Base-by-base conservation (phyloP, 2,113 vertebrate species). In the Alligator sinensis region DNA sequence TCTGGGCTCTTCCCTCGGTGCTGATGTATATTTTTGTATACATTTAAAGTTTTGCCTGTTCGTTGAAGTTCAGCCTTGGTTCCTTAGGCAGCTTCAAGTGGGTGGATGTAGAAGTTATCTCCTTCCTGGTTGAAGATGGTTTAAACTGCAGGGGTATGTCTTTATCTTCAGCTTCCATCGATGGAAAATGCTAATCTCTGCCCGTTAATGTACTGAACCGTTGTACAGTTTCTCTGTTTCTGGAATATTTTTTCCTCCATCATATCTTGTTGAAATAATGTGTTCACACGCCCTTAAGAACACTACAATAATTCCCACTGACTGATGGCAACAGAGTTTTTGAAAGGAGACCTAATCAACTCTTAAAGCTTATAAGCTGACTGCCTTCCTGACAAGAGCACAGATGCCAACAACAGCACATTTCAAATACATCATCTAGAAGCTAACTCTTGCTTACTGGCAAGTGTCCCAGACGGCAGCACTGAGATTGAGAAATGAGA, bases 401-500 rank as follows among this genome's bases (percentile, higher is more conserved):
- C 58, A 92, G 82, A 64, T 94, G 91, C 61, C 90, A 95, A 64
- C 82, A 94, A 6, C 68, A 93, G 28, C 80, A 80, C 28, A 77
- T 70, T 60, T 0, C 0, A 96, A 90, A 93, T 94, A 82, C 75
- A 86, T 89, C 91, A 95, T 77, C 70, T 95, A 82, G n/a, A 89
- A 90, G 25, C 61, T 34, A 83, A 14, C 2, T 13, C 21, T 96
- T 82, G 83, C 57, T 58, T 77, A 5, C 2, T 94, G 96, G 96
- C 91, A 94, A 24, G 5, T 66, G 30, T 93, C 94, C 90, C 87
- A 95, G 82, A 64, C 68, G 90, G 70, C 78, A 95, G 61, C 61
- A 77, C 1, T 0, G 70, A 70, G 64, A 64, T 64, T 64, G 21
- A 13, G 15, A 13, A 85, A 58, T 34, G 22, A 85, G 34, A 81